Conservation (phyloP, 2,888 invertebrate genomes). For the Macaria notata region DNA sequence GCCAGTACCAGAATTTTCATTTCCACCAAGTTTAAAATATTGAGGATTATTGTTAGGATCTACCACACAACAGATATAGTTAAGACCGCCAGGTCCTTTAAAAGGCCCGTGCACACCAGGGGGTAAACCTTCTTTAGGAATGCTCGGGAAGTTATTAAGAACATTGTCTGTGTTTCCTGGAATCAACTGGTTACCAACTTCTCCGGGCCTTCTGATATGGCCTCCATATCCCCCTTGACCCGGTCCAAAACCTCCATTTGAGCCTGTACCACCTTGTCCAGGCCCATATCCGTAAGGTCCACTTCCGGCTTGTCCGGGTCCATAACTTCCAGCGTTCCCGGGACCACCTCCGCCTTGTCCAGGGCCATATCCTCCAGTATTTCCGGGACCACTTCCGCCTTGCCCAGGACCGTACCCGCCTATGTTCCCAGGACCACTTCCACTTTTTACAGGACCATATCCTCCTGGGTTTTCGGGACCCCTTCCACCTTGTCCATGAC, state of each 20-base stretch:
- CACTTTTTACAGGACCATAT: slow-evolving; percentile 29
- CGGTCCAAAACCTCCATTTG: slow-evolving; percentile 1
- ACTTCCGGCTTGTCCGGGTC: slow-evolving; percentile 18
- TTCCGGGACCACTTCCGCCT: slow-evolving; percentile 4
- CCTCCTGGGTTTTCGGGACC: slow-evolving; percentile 5
- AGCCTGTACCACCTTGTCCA: slow-evolving; percentile 8
- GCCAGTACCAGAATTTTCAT: slow-evolving; percentile 11
- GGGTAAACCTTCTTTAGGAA: slow-evolving; percentile 18
- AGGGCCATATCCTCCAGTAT: slow-evolving; percentile 16
- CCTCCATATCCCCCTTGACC: slow-evolving; percentile 3
- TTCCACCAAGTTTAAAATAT: slow-evolving; percentile 28
- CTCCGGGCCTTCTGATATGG: not conserved
- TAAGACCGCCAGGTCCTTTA: slow-evolving; percentile 42
- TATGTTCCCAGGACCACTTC: slow-evolving; percentile 2
- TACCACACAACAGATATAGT: slow-evolving; percentile 50
- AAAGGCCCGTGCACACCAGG: slow-evolving; percentile 42
- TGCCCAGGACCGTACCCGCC: slow-evolving; percentile 9
- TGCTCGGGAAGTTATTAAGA: slow-evolving; percentile 6
- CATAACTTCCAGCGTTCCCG: slow-evolving; percentile 10
- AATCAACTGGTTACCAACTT: too few relatives aligned
- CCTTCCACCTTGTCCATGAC: slow-evolving; percentile 6
- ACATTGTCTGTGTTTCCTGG: slow-evolving; percentile 3
- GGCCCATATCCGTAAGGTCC: slow-evolving; percentile 12
- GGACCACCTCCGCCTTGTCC: slow-evolving; percentile 9
- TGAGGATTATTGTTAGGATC: slow-evolving; percentile 41